Evolutionary conservation across 2,113 vertebrate species (phyloP).

Genomic region (Paedocypris sp.): DNA sequence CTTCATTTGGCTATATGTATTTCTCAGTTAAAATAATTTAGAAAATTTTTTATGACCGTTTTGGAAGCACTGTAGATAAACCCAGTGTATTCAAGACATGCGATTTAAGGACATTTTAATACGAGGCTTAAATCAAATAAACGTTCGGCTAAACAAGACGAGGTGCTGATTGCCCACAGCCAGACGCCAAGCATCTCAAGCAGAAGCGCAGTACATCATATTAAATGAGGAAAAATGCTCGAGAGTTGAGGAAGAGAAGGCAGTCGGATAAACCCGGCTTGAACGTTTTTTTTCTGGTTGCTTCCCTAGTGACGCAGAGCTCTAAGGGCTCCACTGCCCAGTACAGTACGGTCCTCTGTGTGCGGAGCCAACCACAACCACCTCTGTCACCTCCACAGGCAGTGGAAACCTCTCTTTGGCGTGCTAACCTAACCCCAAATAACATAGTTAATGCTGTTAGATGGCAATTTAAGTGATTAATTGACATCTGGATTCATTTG

Average conservation of each 20-base stretch:
- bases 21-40: too few relatives aligned
- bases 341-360: constrained; percentile 55
- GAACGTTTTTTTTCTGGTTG: constrained; percentile 57
- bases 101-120: constrained; percentile 32
- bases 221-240: neutral
- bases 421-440: neutral
- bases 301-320: constrained; percentile 55
- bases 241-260: constrained; percentile 7
- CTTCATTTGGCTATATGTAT: too few relatives aligned
- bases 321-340: constrained; percentile 29
- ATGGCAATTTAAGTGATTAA: constrained; percentile 6
- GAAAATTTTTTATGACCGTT: too few relatives aligned
- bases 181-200: constrained; percentile 39
- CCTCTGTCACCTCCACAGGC: constrained; percentile 48
- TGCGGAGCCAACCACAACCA: constrained; percentile 48
- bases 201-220: constrained; percentile 21
- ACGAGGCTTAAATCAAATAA: constrained; percentile 42
- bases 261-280: constrained; percentile 35
- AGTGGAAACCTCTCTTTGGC: constrained; percentile 41
- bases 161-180: constrained; percentile 42
- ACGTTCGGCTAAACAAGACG: constrained; percentile 40
- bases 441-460: neutral
- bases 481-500: neutral
- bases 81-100: too few relatives aligned
- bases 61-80: too few relatives aligned